Conservation (phyloP, 2,113 vertebrate species). For the Brachirus orientalis region DNA sequence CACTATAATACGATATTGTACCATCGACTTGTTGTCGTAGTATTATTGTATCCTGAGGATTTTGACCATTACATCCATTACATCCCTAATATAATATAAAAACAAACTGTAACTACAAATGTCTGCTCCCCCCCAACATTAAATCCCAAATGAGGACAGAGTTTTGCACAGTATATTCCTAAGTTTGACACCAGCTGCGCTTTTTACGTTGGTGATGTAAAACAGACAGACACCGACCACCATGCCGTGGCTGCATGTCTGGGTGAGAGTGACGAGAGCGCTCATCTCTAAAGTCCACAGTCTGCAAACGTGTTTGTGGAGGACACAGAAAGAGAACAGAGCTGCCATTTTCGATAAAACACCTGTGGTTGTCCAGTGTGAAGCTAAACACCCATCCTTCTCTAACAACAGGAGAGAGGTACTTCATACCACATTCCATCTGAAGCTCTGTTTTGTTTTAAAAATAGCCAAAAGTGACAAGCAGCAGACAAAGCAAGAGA, state of each 20-base stretch:
- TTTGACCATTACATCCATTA: too few species aligned
- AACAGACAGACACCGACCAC: neutral
- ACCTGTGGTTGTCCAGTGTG: neutral
- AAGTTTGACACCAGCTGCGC: neutral
- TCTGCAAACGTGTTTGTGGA: constrained; percentile 2
- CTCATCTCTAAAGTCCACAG: neutral
- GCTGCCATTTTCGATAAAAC: neutral
- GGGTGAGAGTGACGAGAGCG: neutral
- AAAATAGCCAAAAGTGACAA: neutral
- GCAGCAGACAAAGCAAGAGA: neutral
- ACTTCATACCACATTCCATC: neutral
- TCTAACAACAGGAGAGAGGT: neutral
- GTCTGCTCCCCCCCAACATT: too few species aligned
- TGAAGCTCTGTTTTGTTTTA: neutral
- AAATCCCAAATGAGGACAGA: too few species aligned
- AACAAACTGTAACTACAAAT: too few species aligned
- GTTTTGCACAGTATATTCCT: too few species aligned
- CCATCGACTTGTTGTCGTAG: too few species aligned
- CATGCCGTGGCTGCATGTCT: neutral
- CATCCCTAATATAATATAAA: too few species aligned
- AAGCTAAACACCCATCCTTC: neutral
- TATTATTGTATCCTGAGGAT: too few species aligned
- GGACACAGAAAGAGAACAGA: neutral
- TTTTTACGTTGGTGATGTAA: neutral
- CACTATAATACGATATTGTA: too few species aligned